Base-by-base conservation (phyloP, 2,888 invertebrate species). In the Blastobasis adustella region DNA sequence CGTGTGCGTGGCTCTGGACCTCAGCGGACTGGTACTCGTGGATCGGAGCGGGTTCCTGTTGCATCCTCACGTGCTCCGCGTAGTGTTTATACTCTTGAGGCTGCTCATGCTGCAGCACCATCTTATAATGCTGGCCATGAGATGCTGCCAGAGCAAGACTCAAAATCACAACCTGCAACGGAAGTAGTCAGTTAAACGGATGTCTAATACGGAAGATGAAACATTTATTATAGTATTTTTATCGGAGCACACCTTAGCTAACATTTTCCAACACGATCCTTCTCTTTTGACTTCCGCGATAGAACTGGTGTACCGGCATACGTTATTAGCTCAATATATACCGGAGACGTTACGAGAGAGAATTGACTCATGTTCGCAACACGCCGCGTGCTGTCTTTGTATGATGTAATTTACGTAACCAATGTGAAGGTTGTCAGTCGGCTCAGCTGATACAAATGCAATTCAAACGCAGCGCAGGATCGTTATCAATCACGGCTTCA, bases 391-490 rank as follows among this genome's bases (percentile, higher is more conserved):
- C 73, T 67, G 67, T 58, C 67, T 69, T 71, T 71, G 71, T 72
- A 65, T 86, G 85, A 86, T 75, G 83, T 85, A 86, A 88, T 80
- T 86, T 83, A 87, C 77, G 79, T 85, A 87, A 87, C 72, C 84
- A 82, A 83, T 82, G 81, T 82, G 83, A 85, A 85, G 84, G 82
- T 82, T 80, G 80, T 71, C 68, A 69, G 71, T 71, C 65, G 57
- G 60, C 55, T 60, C 65, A 74, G 75, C 69, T 69, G 46, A 10
- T n/a, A 37, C n/a, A 59, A 73, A 38, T 73, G 65, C 70, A 69
- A 54, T 62, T 51, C 50, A 61, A 50, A 58, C 62, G 23, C 60
- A 61, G 57, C 63, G 59, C 68, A 62, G 68, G 61, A 59, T 63
- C 56, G 36, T 57, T 61, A 63, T 60, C 61, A 62, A 60, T 62